Percentiles rank a stretch among this genome's conserved stretches.
Conservation (phyloP, 1,140 invertebrate species). For the Drosophila tani region DNA sequence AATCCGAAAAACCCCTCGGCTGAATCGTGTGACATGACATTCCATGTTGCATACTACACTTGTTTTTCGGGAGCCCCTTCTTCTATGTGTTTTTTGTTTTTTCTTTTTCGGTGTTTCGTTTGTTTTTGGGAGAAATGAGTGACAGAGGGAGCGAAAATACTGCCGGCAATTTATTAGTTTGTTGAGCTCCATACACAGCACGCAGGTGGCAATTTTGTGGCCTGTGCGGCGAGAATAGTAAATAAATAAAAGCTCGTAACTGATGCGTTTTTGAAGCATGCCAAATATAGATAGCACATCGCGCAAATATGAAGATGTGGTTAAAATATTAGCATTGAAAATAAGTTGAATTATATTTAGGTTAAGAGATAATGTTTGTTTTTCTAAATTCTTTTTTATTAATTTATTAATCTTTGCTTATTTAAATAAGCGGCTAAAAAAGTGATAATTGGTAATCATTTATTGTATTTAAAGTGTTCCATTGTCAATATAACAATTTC, state of each 20-base stretch:
- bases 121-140: background rate
- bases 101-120: background rate
- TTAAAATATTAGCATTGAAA: constrained; percentile 20
- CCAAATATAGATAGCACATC: constrained; percentile 13
- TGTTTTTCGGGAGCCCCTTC: constrained; percentile 10
- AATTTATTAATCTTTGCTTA: too few relatives aligned
- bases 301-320: constrained; percentile 6
- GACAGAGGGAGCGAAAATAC: constrained; percentile 24
- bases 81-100: background rate
- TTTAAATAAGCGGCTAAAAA: too few relatives aligned
- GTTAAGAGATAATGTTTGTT: too few relatives aligned
- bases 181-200: constrained; percentile 37
- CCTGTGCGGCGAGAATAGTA: constrained; percentile 62
- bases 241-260: constrained; percentile 72
- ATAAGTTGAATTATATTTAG: background rate
- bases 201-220: constrained; percentile 80
- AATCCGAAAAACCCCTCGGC: background rate
- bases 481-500: too few relatives aligned
- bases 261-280: constrained; percentile 52
- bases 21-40: constrained; percentile 51
- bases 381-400: too few relatives aligned
- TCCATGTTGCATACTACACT: constrained; percentile 48
- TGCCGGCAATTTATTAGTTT: constrained; percentile 73
- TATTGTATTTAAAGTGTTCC: too few relatives aligned
- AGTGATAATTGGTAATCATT: too few relatives aligned